phyloP scores from a whole-genome alignment of 2,113 vertebrate genomes.

The Vidua chalybeata region DNA sequence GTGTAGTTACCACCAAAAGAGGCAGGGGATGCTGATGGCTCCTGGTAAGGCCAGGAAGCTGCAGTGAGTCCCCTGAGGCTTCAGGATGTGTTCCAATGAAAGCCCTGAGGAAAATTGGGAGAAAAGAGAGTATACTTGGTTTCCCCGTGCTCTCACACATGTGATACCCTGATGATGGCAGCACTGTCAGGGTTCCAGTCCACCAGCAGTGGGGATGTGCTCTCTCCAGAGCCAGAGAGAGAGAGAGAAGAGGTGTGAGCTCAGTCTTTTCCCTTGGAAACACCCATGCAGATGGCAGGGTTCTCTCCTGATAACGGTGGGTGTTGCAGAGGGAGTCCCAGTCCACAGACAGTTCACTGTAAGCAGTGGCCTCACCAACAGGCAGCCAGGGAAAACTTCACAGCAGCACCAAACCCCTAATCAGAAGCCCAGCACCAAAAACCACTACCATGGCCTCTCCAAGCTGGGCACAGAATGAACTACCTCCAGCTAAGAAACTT shows the following conservation, averaged over 20 bases:
- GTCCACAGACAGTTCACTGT: accelerated
- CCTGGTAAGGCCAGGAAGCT: accelerated
- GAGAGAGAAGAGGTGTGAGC: background rate
- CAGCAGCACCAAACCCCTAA: background rate
- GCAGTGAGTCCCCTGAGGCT: accelerated
- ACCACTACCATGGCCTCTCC: accelerated
- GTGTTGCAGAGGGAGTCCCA: background rate
- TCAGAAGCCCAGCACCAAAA: background rate
- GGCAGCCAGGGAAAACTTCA: background rate
- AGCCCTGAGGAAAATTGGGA: background rate
- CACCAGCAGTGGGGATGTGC: background rate
- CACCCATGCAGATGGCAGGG: background rate
- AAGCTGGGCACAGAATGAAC: background rate
- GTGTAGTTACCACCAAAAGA: background rate
- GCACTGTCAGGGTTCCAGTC: accelerated
- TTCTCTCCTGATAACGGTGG: accelerated
- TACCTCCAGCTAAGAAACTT: background rate
- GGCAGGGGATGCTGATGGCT: background rate
- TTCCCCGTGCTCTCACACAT: accelerated
- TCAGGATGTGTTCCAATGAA: background rate
- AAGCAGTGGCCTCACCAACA: background rate
- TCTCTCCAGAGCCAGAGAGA: background rate
- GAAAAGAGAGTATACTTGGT: accelerated
- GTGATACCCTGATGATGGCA: background rate
- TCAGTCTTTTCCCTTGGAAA: background rate